Evolutionary conservation across 1,140 invertebrate genomes (phyloP).

Genomic region (Hylyphantes graminicola): DNA sequence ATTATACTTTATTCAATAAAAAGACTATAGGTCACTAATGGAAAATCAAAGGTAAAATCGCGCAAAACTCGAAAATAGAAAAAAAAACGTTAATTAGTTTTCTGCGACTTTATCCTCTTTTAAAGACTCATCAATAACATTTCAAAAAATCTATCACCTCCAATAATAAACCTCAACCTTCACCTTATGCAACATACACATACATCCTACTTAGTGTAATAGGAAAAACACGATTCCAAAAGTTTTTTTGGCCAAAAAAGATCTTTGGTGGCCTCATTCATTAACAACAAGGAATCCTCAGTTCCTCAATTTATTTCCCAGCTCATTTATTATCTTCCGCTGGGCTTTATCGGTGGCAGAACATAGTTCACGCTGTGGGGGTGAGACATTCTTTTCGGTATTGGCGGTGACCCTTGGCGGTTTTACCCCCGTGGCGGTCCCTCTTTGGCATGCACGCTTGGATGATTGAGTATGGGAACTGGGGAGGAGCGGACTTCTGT

Average conservation of each 20-base stretch:
- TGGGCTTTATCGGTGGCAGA: background rate
- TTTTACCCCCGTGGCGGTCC: background rate
- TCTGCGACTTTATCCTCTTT: too few relatives aligned
- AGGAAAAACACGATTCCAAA: background rate
- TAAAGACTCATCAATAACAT: too few relatives aligned
- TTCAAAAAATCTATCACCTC: too few relatives aligned
- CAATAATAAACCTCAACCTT: too few relatives aligned
- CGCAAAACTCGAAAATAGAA: too few relatives aligned
- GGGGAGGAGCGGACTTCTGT: conserved; percentile 6
- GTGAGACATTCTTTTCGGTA: conserved; percentile 15
- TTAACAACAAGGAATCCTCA: background rate
- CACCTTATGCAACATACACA: background rate
- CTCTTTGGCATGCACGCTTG: conserved; percentile 23
- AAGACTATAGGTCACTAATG: too few relatives aligned
- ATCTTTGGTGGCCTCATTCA: conserved; percentile 24
- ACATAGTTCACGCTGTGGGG: conserved; percentile 15
- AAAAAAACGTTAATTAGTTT: too few relatives aligned
- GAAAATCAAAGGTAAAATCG: too few relatives aligned
- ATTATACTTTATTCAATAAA: too few relatives aligned
- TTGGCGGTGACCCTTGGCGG: background rate
- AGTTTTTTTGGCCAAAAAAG: background rate
- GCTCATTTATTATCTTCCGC: background rate
- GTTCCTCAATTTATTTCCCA: background rate
- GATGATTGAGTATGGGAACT: conserved; percentile 16
- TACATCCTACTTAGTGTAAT: conserved; percentile 17